Conservation (phyloP, 2,797 vertebrate genomes). For the Sebastes variabilis region DNA sequence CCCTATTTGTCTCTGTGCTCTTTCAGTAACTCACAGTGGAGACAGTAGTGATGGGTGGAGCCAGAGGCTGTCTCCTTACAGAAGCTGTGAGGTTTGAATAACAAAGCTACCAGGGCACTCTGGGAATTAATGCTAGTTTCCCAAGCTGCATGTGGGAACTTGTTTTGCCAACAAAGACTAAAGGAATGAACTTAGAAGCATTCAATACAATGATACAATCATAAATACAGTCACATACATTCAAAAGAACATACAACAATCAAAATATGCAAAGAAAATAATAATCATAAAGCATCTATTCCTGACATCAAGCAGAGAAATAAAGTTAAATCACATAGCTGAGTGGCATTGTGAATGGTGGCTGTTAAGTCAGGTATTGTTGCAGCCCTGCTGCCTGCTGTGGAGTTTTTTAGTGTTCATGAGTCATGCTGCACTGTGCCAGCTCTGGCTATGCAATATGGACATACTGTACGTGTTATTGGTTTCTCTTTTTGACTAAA, state of each 20-base stretch:
- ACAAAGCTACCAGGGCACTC: conserved; percentile 28
- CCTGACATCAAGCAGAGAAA: background rate
- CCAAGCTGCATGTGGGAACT: conserved; percentile 53
- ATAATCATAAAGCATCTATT: conserved; percentile 4
- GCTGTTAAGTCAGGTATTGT: background rate
- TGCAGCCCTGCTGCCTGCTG: background rate
- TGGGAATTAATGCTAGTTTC: conserved; percentile 16
- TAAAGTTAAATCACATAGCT: background rate
- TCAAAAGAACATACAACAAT: background rate
- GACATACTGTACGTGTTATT: background rate
- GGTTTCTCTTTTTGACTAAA: conserved; percentile 25
- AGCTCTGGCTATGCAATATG: conserved; percentile 69
- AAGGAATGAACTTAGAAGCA: conserved; percentile 21
- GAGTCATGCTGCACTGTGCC: conserved; percentile 21
- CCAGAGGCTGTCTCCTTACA: conserved; percentile 26
- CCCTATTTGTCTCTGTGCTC: conserved; percentile 4
- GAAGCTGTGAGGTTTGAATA: conserved; percentile 30
- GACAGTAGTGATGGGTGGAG: conserved; percentile 28
- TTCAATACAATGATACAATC: background rate
- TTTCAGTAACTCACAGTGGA: conserved; percentile 65
- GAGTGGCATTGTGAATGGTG: conserved; percentile 14
- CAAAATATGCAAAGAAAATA: conserved; percentile 21
- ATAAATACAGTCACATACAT: conserved; percentile 6
- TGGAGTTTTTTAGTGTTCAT: conserved; percentile 5
- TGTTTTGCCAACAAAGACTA: conserved; percentile 29